Evolutionary conservation across 2,888 invertebrate species (phyloP), one percentile per base, ranked within the genome.

Genomic region (Diarsia mendica): DNA sequence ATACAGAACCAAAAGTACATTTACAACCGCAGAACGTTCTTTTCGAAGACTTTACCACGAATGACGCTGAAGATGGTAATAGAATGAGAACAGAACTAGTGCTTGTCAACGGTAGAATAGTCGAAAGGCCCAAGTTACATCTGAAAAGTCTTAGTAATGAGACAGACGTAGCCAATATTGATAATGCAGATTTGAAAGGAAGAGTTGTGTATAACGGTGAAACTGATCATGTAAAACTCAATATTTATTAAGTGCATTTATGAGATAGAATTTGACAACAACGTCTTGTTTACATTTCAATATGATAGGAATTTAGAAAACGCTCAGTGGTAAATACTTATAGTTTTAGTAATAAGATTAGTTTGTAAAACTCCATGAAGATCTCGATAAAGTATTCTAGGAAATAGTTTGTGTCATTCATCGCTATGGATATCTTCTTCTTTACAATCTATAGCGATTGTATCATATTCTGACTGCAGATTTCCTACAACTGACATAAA

Each of bases 1-100:
- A 92, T 60, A 90, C 89, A 0, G 70, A 85, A 0, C 92, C 93
- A 0, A 83, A 91, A 0, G 92, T 93, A 4, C 89, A 90, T n/a
- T 85, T 91, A 83, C 63, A 46, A 28, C 44, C 60, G 44, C 67
- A 65, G 8, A 53, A 33, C 33, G 48, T 60, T 23, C 44, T 67
- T 10, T 75, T 64, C 46, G 77, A 79, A 53, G 71, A 55, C 44
- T 51, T 71, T 46, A 20, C 48, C 20, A 65, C 23, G 11, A 49
- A 66, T 11, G 15, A 48, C 20, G 58, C 49, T 23, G 75, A 75
- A 33, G 18, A n/a, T 9, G n/a, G 39, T 6, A 70, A 67, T 5
- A n/a, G 44, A 6, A 68, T 53, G 9, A 70, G 51, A 72, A 70
- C 76, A 1, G 75, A 84, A 55, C 55, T 80, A 6, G 73, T 85